A percentile compares a stretch with the other conserved stretches of the same genome.
phyloP scores from a whole-genome alignment of 2,888 invertebrate genomes.

The Epinotia demarniana region DNA sequence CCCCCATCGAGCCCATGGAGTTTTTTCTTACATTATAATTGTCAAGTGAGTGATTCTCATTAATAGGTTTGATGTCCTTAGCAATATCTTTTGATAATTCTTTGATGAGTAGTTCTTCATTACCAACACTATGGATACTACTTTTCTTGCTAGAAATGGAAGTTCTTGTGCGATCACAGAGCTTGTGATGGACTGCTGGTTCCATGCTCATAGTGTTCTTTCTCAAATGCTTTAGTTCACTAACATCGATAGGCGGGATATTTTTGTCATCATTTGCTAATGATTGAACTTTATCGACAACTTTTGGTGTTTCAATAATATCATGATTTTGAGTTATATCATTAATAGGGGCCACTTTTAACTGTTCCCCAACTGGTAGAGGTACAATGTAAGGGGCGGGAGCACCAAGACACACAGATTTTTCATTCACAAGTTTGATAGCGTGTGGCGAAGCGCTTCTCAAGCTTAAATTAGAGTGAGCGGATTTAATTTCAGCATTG shows the following conservation, averaged over 20 bases:
- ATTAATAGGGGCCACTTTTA: slow-evolving; percentile 49
- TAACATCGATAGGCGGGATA: slow-evolving; percentile 54
- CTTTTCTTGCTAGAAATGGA: slow-evolving; percentile 77
- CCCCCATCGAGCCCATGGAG: slow-evolving; percentile 79
- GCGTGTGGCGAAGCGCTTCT: slow-evolving; percentile 73
- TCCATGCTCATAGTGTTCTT: slow-evolving; percentile 70
- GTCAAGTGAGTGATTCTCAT: slow-evolving; percentile 61
- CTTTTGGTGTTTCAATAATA: slow-evolving; percentile 56
- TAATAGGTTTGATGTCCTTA: slow-evolving; percentile 64
- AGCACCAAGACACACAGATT: slow-evolving; percentile 58
- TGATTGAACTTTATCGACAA: slow-evolving; percentile 57
- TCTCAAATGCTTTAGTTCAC: slow-evolving; percentile 62
- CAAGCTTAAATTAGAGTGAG: slow-evolving; percentile 73
- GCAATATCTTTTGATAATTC: slow-evolving; percentile 62
- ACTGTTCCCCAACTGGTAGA: slow-evolving; percentile 56
- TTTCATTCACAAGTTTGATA: slow-evolving; percentile 70
- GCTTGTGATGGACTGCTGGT: slow-evolving; percentile 85
- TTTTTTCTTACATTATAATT: slow-evolving; percentile 66
- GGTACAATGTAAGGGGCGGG: slow-evolving; percentile 69
- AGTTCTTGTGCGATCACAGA: slow-evolving; percentile 83
- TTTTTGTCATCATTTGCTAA: slow-evolving; percentile 59
- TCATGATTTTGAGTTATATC: slow-evolving; percentile 56
- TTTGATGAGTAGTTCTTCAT: slow-evolving; percentile 71
- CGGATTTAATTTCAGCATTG: slow-evolving; percentile 82
- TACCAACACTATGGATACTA: slow-evolving; percentile 68